phyloP scores from a whole-genome alignment of 2,113 vertebrate genomes.

The Pangasianodon gigas region DNA sequence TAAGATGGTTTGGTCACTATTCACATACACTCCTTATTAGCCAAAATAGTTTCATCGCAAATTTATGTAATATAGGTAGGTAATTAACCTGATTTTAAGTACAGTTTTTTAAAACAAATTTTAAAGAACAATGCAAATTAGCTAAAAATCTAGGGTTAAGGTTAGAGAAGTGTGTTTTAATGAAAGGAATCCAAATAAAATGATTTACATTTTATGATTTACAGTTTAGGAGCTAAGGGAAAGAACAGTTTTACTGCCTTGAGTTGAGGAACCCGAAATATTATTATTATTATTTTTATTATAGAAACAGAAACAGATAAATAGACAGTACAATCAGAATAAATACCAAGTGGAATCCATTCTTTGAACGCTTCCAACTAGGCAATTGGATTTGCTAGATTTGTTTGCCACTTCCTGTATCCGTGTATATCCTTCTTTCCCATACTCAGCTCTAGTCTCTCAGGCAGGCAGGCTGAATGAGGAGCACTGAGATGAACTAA shows the following conservation, averaged over 20 bases:
- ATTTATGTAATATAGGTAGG: too few species aligned
- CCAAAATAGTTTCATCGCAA: too few species aligned
- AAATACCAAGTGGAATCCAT: not conserved
- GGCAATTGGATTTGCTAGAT: not conserved
- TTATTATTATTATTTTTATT: not conserved
- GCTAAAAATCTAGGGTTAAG: too few species aligned
- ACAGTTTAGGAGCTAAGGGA: not conserved
- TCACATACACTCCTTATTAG: too few species aligned
- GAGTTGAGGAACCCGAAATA: not conserved
- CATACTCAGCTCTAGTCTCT: constrained; percentile 1
- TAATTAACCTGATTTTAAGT: too few species aligned
- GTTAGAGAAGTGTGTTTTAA: too few species aligned
- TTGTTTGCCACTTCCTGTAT: not conserved
- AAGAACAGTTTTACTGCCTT: not conserved
- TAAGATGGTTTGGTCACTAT: too few species aligned
- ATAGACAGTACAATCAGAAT: not conserved
- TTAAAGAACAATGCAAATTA: too few species aligned
- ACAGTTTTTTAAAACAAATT: too few species aligned
- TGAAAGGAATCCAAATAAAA: too few species aligned
- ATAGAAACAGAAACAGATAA: not conserved
- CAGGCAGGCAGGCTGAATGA: constrained; percentile 21
- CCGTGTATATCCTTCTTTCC: not conserved
- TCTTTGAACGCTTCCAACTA: not conserved
- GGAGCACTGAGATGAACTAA: constrained; percentile 27
- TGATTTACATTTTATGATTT: too few species aligned